Percentiles rank a stretch among this genome's conserved stretches.
These are phyloP conservation scores for Rhyacichthys aspro DNA, from an alignment of 2,797 vertebrate genomes.

Conservation along the genomic window DNA sequence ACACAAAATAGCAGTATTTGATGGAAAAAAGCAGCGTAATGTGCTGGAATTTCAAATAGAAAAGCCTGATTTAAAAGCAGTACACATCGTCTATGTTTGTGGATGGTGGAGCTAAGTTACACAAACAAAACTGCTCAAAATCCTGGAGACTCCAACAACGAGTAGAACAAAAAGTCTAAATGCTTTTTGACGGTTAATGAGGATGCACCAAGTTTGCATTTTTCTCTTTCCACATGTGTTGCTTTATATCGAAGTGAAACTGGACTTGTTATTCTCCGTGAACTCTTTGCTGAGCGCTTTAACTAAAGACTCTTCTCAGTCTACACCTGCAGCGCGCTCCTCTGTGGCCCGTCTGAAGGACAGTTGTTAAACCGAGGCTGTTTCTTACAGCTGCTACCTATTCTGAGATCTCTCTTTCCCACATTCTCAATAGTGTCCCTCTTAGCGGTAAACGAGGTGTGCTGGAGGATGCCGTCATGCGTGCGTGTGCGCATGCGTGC, in stretches of 20 bases:
- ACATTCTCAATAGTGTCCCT: slow-evolving; percentile 43
- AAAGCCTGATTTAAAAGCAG: too few species aligned
- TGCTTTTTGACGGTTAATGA: too few species aligned
- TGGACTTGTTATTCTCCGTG: not conserved
- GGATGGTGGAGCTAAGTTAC: too few species aligned
- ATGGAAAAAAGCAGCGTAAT: too few species aligned
- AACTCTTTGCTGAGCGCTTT: not conserved
- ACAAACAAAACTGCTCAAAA: too few species aligned
- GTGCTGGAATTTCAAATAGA: too few species aligned
- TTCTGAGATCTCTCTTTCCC: slow-evolving; percentile 36
- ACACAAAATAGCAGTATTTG: too few species aligned
- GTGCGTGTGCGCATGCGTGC: slow-evolving; percentile 57
- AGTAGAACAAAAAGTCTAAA: too few species aligned
- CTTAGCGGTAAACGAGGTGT: slow-evolving; percentile 47
- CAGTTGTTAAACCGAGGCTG: slow-evolving; percentile 15
- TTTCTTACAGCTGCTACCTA: slow-evolving; percentile 15
- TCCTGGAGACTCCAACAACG: too few species aligned
- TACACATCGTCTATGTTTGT: too few species aligned
- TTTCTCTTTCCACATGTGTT: not conserved
- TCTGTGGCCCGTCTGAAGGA: slow-evolving; percentile 10
- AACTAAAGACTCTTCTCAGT: not conserved
- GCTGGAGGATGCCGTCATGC: slow-evolving; percentile 37
- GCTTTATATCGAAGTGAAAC: not conserved
- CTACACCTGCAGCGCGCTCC: not conserved
- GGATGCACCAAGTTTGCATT: too few species aligned